phyloP scores from a whole-genome alignment of 2,113 vertebrate genomes.

The Oreotrochilus melanogaster region DNA sequence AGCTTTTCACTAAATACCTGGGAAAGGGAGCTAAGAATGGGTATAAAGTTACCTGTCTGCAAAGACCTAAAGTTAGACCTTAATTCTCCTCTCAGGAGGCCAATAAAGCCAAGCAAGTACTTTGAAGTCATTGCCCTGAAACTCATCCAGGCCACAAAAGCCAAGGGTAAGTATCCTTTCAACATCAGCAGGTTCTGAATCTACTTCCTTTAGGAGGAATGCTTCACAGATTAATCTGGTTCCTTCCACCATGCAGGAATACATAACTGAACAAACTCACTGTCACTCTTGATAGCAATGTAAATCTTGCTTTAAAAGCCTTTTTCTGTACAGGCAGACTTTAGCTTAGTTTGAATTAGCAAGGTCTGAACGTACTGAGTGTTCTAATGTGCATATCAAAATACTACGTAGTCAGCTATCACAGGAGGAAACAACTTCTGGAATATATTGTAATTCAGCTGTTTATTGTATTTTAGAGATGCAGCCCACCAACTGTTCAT shows the following conservation, averaged over 20 bases:
- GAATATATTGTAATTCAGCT: not conserved
- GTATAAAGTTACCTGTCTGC: not conserved
- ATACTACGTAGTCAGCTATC: not conserved
- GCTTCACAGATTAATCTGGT: not conserved
- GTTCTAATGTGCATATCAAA: constrained; percentile 24
- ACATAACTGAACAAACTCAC: not conserved
- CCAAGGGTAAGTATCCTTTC: not conserved
- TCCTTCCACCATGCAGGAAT: not conserved
- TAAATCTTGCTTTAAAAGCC: not conserved
- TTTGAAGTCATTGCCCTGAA: not conserved
- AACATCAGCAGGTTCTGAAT: not conserved
- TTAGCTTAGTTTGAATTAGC: constrained; percentile 2
- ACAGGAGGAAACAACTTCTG: not conserved
- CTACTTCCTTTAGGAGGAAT: not conserved
- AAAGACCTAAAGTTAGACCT: constrained; percentile 4
- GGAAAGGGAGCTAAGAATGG: not conserved
- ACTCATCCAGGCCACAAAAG: not conserved
- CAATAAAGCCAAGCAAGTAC: not conserved
- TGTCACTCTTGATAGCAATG: not conserved
- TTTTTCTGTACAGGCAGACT: not conserved
- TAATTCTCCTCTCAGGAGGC: not conserved
- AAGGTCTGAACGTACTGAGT: not conserved
- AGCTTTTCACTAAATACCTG: not conserved
- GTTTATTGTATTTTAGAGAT: constrained; percentile 26
- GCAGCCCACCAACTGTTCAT: not conserved